Evolutionary conservation across 2,888 invertebrate genomes (phyloP).

Genomic region (Melieria crassipennis): DNA sequence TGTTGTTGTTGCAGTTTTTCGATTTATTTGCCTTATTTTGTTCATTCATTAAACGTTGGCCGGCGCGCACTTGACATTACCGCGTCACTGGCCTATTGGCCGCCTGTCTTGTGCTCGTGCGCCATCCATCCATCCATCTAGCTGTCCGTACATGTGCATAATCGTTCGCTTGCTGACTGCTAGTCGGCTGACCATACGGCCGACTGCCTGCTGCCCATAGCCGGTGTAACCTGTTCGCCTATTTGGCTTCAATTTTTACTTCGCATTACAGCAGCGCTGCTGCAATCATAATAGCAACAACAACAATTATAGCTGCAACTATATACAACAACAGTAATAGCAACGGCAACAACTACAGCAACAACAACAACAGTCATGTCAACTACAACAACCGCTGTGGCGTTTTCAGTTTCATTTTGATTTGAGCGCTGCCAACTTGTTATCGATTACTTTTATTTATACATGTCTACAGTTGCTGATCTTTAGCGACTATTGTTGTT

Average conservation of each 20-base stretch:
- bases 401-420: conserved; percentile 59
- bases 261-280: not conserved
- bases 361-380: too few relatives aligned
- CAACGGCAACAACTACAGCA: too few relatives aligned
- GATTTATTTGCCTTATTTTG: conserved; percentile 23
- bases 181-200: not conserved
- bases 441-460: conserved; percentile 51
- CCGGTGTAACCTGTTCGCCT: conserved; percentile 39
- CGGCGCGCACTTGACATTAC: conserved; percentile 18
- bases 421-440: conserved; percentile 52
- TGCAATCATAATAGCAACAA: too few relatives aligned
- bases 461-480: not conserved
- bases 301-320: too few relatives aligned
- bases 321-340: too few relatives aligned
- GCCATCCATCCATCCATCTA: too few relatives aligned
- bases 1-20: not conserved
- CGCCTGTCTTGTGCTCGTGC: too few relatives aligned
- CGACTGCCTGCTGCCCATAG: not conserved
- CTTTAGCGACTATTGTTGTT: not conserved
- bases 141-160: conserved; percentile 8
- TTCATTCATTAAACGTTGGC: conserved; percentile 27
- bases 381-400: conserved; percentile 17
- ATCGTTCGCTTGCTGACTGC: not conserved
- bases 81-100: not conserved
- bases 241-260: conserved; percentile 13